Evolutionary conservation across 2,888 invertebrate species (phyloP).

Genomic region (Dasypogon diadema): DNA sequence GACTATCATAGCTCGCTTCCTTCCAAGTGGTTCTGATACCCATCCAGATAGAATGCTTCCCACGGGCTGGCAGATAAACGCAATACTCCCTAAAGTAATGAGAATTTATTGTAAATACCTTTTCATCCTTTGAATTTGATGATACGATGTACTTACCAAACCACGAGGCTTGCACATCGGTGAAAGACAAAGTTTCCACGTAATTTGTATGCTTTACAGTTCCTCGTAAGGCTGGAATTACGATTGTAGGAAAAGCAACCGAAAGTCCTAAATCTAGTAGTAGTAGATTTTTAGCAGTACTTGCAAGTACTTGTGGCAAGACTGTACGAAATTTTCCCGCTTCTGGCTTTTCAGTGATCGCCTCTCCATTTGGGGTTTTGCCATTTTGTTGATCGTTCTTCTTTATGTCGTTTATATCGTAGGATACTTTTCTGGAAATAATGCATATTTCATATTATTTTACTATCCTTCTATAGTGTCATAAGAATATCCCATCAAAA

Average conservation of each 20-base stretch:
- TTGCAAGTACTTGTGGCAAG: constrained; percentile 69
- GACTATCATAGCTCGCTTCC: constrained; percentile 71
- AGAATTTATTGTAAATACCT: too few relatives aligned
- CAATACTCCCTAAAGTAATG: constrained; percentile 69
- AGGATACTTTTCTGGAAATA: background rate
- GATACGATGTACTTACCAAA: constrained; percentile 72
- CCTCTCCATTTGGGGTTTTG: background rate
- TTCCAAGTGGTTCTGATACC: constrained; percentile 71
- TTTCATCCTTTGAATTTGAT: too few relatives aligned
- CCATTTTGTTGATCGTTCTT: background rate
- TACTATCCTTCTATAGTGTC: too few relatives aligned
- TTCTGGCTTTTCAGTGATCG: constrained; percentile 50
- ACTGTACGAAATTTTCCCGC: constrained; percentile 56
- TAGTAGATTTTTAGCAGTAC: constrained; percentile 71
- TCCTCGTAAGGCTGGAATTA: constrained; percentile 71
- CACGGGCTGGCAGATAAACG: constrained; percentile 72
- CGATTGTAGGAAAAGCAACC: constrained; percentile 73
- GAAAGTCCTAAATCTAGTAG: constrained; percentile 73
- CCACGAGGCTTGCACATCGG: constrained; percentile 72
- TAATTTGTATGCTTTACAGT: constrained; percentile 62
- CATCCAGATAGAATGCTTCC: constrained; percentile 73
- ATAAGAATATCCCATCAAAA: too few relatives aligned
- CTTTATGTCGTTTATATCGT: background rate
- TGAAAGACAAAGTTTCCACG: constrained; percentile 69
- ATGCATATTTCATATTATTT: too few relatives aligned